Evolutionary conservation across 2,888 invertebrate genomes (phyloP).

Genomic region (Pachycephus smyrnensis): DNA sequence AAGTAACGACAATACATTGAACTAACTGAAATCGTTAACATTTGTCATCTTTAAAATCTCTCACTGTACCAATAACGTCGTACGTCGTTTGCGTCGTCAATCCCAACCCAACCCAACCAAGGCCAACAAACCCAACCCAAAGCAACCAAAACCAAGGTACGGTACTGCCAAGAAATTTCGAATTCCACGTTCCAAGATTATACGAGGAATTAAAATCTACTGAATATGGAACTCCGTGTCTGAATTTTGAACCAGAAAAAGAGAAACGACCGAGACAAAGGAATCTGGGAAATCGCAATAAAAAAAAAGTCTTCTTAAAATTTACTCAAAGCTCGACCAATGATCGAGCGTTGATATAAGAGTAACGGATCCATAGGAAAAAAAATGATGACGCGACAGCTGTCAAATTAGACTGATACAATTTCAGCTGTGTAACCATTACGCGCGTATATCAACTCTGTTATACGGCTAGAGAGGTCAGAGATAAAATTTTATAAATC

Average conservation of each 20-base stretch:
- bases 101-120: no score
- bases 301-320: neutral
- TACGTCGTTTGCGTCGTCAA: no score
- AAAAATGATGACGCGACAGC: neutral
- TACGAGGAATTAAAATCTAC: no score
- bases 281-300: neutral
- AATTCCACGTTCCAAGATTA: no score
- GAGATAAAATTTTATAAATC: slow-evolving; percentile 10
- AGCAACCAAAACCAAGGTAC: no score
- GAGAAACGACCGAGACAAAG: neutral
- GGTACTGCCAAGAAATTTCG: no score
- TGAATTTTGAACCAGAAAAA: neutral
- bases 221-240: no score
- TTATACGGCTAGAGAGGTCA: neutral
- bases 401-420: neutral
- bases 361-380: neutral
- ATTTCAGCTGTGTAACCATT: neutral
- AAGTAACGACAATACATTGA: neutral
- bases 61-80: no score
- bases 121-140: no score
- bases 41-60: no score
- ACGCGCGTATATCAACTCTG: neutral
- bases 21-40: neutral
- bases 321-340: neutral
- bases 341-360: neutral